Base-by-base conservation (phyloP, 2,113 vertebrate genomes). In the Clupea harengus region DNA sequence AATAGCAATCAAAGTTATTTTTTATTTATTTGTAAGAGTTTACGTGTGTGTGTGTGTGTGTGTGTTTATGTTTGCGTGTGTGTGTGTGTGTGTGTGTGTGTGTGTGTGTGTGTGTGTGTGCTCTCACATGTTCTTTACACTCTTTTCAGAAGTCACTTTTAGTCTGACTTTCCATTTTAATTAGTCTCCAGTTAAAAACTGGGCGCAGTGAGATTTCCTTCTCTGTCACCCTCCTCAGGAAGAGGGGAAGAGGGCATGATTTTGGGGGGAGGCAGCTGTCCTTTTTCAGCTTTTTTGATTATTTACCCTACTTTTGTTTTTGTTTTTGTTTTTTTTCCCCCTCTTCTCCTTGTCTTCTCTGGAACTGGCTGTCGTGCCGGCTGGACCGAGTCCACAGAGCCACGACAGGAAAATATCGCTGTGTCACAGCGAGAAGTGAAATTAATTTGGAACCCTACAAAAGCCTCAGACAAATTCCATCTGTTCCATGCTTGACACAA, bases 401-500 rank as follows among this genome's bases (percentile, higher is more conserved):
- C 86, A 78, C 91, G 89, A 90, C 91, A 90, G 85, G 82, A 81
- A 92, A 92, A 92, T 86, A 90, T 89, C 57, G 28, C 92, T 90
- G 89, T 88, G 92, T 92, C 93, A 93, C 94, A 95, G 95, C 93
- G 83, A 95, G 93, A 87, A 91, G 90, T 91, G 89, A 91, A 94
- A 94, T 94, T 94, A 92, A 94, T 94, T 94, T 94, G 92, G 87
- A 92, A 86, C 88, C 90, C 87, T 88, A 92, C 91, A 93, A 93
- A 94, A 92, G 92, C 91, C 90, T 82, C 88, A 93, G 91, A 91
- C 88, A 84, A 86, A 86, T 91, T 93, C 90, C 88, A 86, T 91
- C 93, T 94, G 91, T 88, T 91, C 88, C 64, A 47, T 81, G 81
- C 84, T 87, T 86, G 82, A 89, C 89, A 88, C 83, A 75, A 87